A percentile compares a stretch with the other conserved stretches of the same genome.
Conservation (phyloP, 2,113 vertebrate species). For the Crotalus helleri region DNA sequence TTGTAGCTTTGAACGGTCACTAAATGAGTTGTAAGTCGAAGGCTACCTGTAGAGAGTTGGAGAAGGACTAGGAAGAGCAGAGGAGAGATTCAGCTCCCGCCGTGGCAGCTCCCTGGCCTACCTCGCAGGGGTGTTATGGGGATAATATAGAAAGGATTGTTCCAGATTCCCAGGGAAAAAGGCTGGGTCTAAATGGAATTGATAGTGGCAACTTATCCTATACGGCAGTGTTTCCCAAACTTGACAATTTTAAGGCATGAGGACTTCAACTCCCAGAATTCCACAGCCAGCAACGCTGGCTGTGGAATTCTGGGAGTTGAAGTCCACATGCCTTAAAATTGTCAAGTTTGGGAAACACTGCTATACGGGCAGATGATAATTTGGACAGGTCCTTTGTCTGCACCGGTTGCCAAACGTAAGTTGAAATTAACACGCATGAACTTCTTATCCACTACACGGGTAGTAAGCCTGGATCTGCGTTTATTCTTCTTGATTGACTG, state of each 20-base stretch:
- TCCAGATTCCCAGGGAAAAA: too few relatives aligned
- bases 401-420: neutral
- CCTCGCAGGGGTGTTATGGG: neutral
- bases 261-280: too few relatives aligned
- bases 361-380: neutral
- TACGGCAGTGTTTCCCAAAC: neutral
- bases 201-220: neutral
- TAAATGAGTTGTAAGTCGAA: neutral
- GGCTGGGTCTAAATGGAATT: neutral
- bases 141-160: neutral
- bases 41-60: neutral
- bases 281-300: too few relatives aligned
- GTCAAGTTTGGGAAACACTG: too few relatives aligned
- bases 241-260: too few relatives aligned
- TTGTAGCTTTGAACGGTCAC: neutral
- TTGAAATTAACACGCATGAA: neutral
- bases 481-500: neutral
- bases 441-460: too few relatives aligned
- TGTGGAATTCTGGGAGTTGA: too few relatives aligned
- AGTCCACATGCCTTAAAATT: too few relatives aligned
- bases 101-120: neutral
- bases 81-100: neutral
- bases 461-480: neutral
- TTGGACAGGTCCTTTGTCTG: neutral
- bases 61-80: neutral